These are phyloP conservation scores for Theocolax elegans DNA, from an alignment of 1,140 invertebrate species.

Conservation along the genomic window DNA sequence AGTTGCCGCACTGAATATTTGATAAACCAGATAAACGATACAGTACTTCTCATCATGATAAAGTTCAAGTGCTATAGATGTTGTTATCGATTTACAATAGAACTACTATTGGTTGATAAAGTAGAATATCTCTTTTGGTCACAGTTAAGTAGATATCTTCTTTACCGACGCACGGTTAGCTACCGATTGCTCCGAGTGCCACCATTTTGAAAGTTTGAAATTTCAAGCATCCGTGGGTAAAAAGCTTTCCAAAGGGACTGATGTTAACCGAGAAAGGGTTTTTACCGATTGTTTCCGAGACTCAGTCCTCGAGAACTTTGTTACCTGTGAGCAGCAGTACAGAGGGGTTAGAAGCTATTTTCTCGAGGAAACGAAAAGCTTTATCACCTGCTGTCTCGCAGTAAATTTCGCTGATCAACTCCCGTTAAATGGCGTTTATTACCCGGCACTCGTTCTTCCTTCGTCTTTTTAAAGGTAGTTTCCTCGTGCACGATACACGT, in stretches of 20 bases:
- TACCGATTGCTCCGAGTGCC: not conserved
- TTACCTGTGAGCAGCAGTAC: not conserved
- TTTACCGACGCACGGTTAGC: not conserved
- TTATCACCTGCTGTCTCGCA: conserved; percentile 9
- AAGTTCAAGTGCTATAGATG: too few relatives aligned
- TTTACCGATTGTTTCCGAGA: not conserved
- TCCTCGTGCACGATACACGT: not conserved
- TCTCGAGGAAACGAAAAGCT: conserved; percentile 1
- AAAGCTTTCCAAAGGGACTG: too few relatives aligned
- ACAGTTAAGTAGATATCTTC: not conserved
- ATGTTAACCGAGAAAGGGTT: too few relatives aligned
- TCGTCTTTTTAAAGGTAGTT: conserved; percentile 9
- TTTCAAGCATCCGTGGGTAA: not conserved
- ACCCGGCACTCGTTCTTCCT: not conserved
- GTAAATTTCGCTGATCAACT: conserved; percentile 32
- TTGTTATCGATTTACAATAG: too few relatives aligned
- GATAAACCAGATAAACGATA: too few relatives aligned
- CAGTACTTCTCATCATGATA: too few relatives aligned
- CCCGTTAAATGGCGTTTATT: conserved; percentile 23
- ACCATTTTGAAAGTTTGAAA: not conserved
- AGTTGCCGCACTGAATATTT: too few relatives aligned
- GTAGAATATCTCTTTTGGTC: too few relatives aligned
- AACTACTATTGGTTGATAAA: too few relatives aligned
- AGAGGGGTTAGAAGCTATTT: not conserved
- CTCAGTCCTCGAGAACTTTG: not conserved